A percentile compares a stretch with the other conserved stretches of the same genome.
Evolutionary conservation across 2,888 invertebrate genomes (phyloP).

Genomic region (Epirrhoe alternata): DNA sequence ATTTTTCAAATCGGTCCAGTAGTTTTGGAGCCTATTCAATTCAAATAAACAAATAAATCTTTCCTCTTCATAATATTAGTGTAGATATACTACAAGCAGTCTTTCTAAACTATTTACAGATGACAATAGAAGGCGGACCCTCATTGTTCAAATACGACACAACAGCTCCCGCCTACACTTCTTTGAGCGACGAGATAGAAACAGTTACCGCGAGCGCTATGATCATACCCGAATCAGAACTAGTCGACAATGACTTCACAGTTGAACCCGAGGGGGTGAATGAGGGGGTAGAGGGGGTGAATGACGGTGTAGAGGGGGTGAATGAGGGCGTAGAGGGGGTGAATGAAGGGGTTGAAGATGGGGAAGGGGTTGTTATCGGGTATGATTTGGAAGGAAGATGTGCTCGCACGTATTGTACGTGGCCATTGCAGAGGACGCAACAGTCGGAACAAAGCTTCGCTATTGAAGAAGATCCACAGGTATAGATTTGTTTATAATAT

Average conservation of each 20-base stretch:
- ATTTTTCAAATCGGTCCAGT: too few relatives aligned
- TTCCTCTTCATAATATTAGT: too few relatives aligned
- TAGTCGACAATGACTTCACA: constrained; percentile 10
- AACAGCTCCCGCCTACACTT: neutral
- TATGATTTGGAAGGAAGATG: constrained; percentile 48
- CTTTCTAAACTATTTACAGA: constrained; percentile 23
- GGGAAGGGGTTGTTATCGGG: constrained; percentile 14
- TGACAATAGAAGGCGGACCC: constrained; percentile 18
- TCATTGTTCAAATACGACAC: constrained; percentile 6
- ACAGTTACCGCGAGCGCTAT: constrained; percentile 22
- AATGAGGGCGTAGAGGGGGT: neutral
- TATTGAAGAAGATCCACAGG: constrained; percentile 63
- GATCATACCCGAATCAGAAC: constrained; percentile 10
- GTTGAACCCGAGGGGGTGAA: constrained; percentile 1
- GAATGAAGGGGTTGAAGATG: neutral
- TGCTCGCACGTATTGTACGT: constrained; percentile 81
- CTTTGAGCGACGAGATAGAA: constrained; percentile 21
- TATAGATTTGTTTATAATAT: constrained; percentile 22
- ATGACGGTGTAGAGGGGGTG: neutral
- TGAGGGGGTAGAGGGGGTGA: neutral
- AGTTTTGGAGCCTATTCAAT: too few relatives aligned
- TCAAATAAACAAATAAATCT: too few relatives aligned
- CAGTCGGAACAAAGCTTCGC: constrained; percentile 35
- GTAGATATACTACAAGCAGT: too few relatives aligned
- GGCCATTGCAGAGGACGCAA: constrained; percentile 64